phyloP scores from a whole-genome alignment of 2,888 invertebrate species.

The Brenthis daphne region DNA sequence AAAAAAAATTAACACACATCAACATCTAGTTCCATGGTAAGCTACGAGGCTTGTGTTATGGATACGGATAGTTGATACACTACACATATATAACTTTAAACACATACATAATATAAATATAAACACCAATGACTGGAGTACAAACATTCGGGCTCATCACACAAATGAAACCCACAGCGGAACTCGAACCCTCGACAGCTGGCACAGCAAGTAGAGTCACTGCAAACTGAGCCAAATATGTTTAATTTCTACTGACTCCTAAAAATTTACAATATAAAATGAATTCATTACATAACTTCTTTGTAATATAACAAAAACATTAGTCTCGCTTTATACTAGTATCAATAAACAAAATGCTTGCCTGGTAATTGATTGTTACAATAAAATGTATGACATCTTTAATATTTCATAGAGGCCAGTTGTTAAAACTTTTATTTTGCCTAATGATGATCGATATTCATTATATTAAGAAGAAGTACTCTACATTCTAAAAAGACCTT shows the following conservation, averaged over 20 bases:
- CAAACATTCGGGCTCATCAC: too few species aligned
- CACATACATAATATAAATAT: too few species aligned
- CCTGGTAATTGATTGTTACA: conserved; percentile 22
- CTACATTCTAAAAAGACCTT: conserved; percentile 11
- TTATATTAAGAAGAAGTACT: conserved; percentile 2
- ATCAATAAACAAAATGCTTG: conserved; percentile 22
- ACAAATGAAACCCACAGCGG: too few species aligned
- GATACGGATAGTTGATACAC: too few species aligned
- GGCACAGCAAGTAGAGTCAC: too few species aligned
- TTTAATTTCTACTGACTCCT: not conserved
- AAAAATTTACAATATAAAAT: conserved; percentile 10
- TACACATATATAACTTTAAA: too few species aligned
- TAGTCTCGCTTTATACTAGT: conserved; percentile 14
- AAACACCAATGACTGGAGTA: too few species aligned
- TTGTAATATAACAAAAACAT: conserved; percentile 19
- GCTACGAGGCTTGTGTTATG: too few species aligned
- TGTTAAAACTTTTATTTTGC: conserved; percentile 12
- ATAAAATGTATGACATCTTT: conserved; percentile 13
- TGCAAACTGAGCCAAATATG: too few species aligned
- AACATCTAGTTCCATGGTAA: too few species aligned
- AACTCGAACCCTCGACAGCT: too few species aligned
- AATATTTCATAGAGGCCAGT: conserved; percentile 12
- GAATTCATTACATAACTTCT: conserved; percentile 17
- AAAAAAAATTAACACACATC: too few species aligned
- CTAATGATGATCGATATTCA: conserved; percentile 21